These are phyloP conservation scores for Caenorhabditis doughertyi DNA, from an alignment of 2,888 invertebrate genomes.

Conservation along the genomic window DNA sequence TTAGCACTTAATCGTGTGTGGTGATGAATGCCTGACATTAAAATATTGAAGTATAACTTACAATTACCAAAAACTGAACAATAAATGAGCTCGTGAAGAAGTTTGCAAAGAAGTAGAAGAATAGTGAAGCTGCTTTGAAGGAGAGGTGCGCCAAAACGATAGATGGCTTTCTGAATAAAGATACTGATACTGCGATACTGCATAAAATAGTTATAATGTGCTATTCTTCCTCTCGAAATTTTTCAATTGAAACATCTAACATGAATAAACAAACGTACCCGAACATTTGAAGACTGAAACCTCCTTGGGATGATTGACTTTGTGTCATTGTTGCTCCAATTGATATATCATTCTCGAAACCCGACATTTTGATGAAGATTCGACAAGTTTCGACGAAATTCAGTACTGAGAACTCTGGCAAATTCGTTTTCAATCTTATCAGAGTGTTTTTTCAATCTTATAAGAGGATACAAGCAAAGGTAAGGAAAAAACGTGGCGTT, in stretches of 20 bases:
- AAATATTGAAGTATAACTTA: conserved; percentile 82
- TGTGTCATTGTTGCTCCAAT: conserved; percentile 64
- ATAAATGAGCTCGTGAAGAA: conserved; percentile 95
- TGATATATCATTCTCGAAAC: conserved; percentile 72
- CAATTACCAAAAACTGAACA: conserved; percentile 94
- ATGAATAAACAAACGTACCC: conserved; percentile 43
- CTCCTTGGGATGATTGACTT: conserved; percentile 56
- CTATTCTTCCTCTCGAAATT: background rate
- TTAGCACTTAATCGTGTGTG: no score
- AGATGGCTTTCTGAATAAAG: conserved; percentile 78
- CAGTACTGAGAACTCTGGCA: no score
- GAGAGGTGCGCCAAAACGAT: conserved; percentile 85
- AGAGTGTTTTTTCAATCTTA: no score
- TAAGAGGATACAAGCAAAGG: no score
- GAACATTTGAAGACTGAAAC: conserved; percentile 73
- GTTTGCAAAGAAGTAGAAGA: conserved; percentile 93
- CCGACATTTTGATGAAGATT: conserved; percentile 58
- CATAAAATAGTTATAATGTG: background rate
- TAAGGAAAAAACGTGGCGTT: no score
- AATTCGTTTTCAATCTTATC: no score
- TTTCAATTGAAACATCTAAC: background rate
- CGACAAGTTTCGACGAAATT: conserved; percentile 4
- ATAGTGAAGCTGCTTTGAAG: conserved; percentile 89
- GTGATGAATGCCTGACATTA: background rate
- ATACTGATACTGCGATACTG: no score